Conservation (phyloP, 2,888 invertebrate species). For the Tholera decimalis region DNA sequence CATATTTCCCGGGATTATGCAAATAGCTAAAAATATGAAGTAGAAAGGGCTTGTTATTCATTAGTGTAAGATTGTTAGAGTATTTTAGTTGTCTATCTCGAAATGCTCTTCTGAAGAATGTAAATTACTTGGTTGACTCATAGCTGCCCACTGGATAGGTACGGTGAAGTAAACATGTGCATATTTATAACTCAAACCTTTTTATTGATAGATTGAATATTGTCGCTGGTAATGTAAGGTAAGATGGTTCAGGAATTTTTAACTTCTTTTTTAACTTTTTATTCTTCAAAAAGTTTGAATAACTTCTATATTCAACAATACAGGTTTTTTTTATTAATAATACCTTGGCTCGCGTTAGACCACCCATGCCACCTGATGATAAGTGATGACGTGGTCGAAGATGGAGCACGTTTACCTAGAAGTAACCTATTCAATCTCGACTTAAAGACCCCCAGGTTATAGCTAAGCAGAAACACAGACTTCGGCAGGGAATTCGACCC, state of each 20-base stretch:
- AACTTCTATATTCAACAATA: too few relatives aligned
- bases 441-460: too few relatives aligned
- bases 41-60: slow-evolving; percentile 2
- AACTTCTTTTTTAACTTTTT: too few relatives aligned
- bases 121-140: slow-evolving; percentile 10
- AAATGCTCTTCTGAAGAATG: slow-evolving; percentile 10
- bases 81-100: background rate
- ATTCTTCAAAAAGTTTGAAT: too few relatives aligned
- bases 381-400: too few relatives aligned
- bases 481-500: too few relatives aligned
- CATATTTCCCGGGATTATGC: slow-evolving; percentile 40
- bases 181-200: background rate
- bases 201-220: slow-evolving; percentile 11
- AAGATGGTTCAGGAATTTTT: background rate
- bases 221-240: background rate
- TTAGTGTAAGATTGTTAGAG: slow-evolving; percentile 7
- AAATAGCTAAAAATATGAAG: slow-evolving; percentile 16
- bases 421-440: too few relatives aligned
- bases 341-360: too few relatives aligned
- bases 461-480: too few relatives aligned
- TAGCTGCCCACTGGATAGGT: background rate
- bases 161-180: slow-evolving; percentile 29
- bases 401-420: too few relatives aligned
- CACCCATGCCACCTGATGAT: too few relatives aligned
- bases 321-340: too few relatives aligned